Evolutionary conservation across 2,888 invertebrate species (phyloP), one percentile per base, ranked within the genome.

Genomic region (Nomada ruficornis): DNA sequence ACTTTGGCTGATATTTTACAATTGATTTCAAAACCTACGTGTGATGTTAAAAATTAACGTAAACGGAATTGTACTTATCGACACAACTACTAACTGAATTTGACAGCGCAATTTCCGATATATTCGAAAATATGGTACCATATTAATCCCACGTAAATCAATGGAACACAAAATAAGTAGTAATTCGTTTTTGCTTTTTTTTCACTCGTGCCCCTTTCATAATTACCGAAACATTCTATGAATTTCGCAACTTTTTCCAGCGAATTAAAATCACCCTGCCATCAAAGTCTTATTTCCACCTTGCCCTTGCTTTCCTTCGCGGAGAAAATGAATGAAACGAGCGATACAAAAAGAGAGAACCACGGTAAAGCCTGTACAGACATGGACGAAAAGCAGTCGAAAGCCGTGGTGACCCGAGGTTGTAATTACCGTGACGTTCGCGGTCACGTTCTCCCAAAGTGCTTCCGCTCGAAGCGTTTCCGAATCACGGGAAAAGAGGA

Each of bases 401-500:
- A 62, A 62, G 52, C 52, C 52, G 54, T 20, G 50, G 73, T 62
- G 69, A 65, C 42, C 63, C 36, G 23, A 29, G 52, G 62, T 81
- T 78, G 73, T 82, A 85, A 78, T 84, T 84, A 84, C 65, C 76
- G 68, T 50, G 73, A 83, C 72, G 72, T 73, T 52, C 72, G 82
- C 72, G 84, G 81, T 77, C 77, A 65, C 77, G 68, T 67, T 80
- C 79, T 50, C 57, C 79, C 73, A 80, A 80, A 84, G 82, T 77
- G 71, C 65, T 84, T 84, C 73, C 85, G 77, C 82, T 77, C 70
- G 55, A 57, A 79, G 77, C 78, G 62, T 81, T 77, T 54, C 57
- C 80, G 80, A 77, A 75, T 64, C 82, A 26, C 68, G 50, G 69
- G 74, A 69, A 84, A 77, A 82, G 85, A 80, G 85, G 85, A 84